These are phyloP conservation scores for Meteorus sp. DNA, from an alignment of 1,140 invertebrate genomes.

Conservation along the genomic window DNA sequence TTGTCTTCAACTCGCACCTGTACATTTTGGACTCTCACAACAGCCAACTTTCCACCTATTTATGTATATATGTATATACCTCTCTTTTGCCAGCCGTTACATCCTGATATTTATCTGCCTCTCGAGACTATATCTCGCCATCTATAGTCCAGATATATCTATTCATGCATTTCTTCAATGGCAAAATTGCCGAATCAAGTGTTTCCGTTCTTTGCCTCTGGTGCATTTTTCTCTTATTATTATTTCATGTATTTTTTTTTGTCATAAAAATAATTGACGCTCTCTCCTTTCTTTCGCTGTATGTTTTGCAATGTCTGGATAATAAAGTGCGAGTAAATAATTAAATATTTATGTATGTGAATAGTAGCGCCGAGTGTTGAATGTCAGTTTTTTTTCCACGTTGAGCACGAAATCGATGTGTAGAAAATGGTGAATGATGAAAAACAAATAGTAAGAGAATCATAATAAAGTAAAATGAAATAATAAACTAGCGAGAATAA, in stretches of 20 bases:
- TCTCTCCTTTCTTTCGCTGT: not conserved
- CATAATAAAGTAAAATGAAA: too few species aligned
- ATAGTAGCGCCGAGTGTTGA: constrained; percentile 2
- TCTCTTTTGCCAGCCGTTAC: not conserved
- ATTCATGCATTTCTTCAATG: constrained; percentile 1
- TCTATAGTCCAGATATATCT: constrained; percentile 6
- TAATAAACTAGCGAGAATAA: not conserved
- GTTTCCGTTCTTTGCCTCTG: not conserved
- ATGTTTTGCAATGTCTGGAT: not conserved
- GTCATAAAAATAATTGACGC: constrained; percentile 3
- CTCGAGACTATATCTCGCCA: not conserved
- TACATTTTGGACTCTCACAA: constrained; percentile 9
- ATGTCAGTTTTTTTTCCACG: too few species aligned
- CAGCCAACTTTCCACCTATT: constrained; percentile 8
- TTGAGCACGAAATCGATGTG: too few species aligned
- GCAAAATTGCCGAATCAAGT: constrained; percentile 7
- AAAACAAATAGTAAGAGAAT: too few species aligned
- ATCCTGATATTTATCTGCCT: constrained; percentile 5
- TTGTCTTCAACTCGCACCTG: constrained; percentile 11
- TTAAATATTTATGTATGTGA: too few species aligned
- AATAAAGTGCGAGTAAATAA: not conserved
- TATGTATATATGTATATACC: not conserved
- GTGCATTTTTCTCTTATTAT: not conserved
- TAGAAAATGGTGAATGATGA: too few species aligned
- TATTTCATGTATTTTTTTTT: constrained; percentile 3